Percentiles rank a stretch among this genome's conserved stretches.
Conservation (phyloP, 35 echinoderm and acorn worm genomes). For the Lytechinus variegatus region DNA sequence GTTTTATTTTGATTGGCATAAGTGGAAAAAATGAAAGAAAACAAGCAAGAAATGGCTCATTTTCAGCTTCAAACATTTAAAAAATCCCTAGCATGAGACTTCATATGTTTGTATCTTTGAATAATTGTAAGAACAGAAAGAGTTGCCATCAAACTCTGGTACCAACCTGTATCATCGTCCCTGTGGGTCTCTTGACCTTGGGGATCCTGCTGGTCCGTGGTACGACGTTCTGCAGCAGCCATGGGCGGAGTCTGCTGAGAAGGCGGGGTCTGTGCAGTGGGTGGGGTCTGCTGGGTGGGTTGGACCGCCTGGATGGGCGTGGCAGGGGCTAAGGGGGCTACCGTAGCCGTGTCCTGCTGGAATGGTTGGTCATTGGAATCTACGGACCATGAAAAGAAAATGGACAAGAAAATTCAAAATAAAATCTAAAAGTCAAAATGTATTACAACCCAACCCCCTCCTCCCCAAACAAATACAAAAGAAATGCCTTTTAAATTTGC, state of each 20-base stretch:
- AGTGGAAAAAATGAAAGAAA: too few relatives aligned
- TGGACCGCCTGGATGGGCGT: slow-evolving; percentile 87
- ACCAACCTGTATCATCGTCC: slow-evolving; percentile 28
- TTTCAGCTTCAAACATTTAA: too few relatives aligned
- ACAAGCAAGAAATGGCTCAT: too few relatives aligned
- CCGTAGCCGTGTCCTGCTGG: slow-evolving; percentile 40
- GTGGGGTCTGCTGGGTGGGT: slow-evolving; percentile 88
- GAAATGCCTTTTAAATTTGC: too few relatives aligned
- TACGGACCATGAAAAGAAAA: background rate
- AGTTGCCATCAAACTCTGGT: background rate
- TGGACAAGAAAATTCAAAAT: too few relatives aligned
- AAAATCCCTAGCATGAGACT: too few relatives aligned
- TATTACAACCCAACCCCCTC: too few relatives aligned
- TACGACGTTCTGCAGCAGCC: slow-evolving; percentile 18
- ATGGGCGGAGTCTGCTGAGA: slow-evolving; percentile 79
- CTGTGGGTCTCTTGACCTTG: slow-evolving; percentile 18
- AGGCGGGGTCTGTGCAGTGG: slow-evolving; percentile 54
- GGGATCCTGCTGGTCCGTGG: background rate
- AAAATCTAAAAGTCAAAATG: too few relatives aligned
- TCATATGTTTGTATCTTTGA: too few relatives aligned
- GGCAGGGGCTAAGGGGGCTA: slow-evolving; percentile 65
- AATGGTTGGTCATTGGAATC: slow-evolving; percentile 44
- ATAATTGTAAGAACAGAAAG: too few relatives aligned
- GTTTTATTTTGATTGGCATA: too few relatives aligned
- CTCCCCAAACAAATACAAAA: too few relatives aligned